Conservation (phyloP, 2,888 invertebrate species). For the Rhogogaster chlorosoma region DNA sequence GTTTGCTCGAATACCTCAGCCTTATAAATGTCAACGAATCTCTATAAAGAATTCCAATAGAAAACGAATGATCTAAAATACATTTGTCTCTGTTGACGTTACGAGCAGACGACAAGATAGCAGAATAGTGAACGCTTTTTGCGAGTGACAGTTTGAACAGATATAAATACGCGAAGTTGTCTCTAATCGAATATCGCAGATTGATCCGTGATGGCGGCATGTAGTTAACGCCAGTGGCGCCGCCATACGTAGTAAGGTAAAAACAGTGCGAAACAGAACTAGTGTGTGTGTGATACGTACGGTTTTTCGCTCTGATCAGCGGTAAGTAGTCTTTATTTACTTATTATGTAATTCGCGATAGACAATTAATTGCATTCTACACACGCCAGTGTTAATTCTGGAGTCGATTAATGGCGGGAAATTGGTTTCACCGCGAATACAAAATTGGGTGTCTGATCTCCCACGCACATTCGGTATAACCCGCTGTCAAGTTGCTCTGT, state of each 20-base stretch:
- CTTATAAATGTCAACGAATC: not conserved
- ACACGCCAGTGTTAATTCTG: constrained; percentile 22
- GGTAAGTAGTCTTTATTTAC: constrained; percentile 75
- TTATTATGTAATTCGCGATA: constrained; percentile 70
- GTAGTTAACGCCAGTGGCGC: constrained; percentile 50
- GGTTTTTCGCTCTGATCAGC: constrained; percentile 74
- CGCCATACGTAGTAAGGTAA: constrained; percentile 50
- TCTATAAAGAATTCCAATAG: not conserved
- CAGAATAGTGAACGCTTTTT: not conserved
- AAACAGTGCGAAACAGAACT: constrained; percentile 64
- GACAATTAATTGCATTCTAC: constrained; percentile 67
- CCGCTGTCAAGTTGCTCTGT: constrained; percentile 61
- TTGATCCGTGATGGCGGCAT: constrained; percentile 7
- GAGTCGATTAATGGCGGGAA: constrained; percentile 57
- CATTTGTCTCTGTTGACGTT: not conserved
- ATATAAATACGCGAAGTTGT: not conserved
- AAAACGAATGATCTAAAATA: not conserved
- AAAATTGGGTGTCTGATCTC: constrained; percentile 58
- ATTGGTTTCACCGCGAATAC: constrained; percentile 41
- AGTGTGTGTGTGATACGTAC: constrained; percentile 72
- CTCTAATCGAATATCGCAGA: constrained; percentile 25
- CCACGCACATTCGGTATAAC: constrained; percentile 67
- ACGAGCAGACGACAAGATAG: not conserved
- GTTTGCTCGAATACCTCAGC: not conserved
- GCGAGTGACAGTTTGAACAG: not conserved